phyloP scores from a whole-genome alignment of 2,797 vertebrate species.

The Melopsittacus undulatus region DNA sequence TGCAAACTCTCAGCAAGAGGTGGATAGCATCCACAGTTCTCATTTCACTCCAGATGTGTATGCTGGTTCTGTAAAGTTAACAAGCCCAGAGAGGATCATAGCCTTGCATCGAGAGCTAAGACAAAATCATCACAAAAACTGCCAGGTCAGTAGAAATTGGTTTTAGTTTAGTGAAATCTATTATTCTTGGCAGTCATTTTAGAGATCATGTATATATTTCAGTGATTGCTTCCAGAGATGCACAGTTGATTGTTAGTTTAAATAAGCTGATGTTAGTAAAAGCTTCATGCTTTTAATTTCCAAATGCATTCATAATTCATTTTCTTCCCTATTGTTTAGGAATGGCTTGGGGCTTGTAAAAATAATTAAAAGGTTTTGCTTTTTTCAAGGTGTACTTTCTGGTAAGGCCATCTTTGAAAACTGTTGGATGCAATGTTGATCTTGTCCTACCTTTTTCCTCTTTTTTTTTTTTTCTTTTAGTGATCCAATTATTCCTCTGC shows the following conservation, averaged over 20 bases:
- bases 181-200: background rate
- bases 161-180: background rate
- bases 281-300: background rate
- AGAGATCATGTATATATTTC: background rate
- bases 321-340: background rate
- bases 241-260: background rate
- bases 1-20: background rate
- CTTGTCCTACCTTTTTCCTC: background rate
- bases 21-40: background rate
- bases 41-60: background rate
- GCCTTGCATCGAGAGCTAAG: conserved; percentile 74
- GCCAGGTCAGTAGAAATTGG: conserved; percentile 60
- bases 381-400: background rate
- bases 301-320: background rate
- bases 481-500: conserved; percentile 64
- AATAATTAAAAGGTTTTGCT: background rate
- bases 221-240: background rate
- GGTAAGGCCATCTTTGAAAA: background rate
- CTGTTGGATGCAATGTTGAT: background rate
- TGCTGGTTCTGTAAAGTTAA: conserved; percentile 30
- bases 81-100: conserved; percentile 74
- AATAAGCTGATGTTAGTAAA: background rate
- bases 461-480: background rate
- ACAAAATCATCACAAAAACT: conserved; percentile 63
- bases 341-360: background rate